phyloP scores from a whole-genome alignment of 2,888 invertebrate species.

The Helleia helle region DNA sequence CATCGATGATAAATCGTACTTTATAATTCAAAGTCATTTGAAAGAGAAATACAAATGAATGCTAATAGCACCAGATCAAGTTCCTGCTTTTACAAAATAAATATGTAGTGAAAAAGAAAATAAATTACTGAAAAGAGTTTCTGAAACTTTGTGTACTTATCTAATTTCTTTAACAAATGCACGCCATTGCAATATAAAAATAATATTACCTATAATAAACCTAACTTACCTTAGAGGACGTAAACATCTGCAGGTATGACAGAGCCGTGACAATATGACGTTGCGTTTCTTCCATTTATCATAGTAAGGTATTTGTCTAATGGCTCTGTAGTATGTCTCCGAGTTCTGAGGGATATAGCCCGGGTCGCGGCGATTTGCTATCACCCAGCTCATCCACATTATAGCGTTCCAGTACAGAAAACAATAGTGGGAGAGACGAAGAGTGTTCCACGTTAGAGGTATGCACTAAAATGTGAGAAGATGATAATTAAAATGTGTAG shows the following conservation, averaged over 20 bases:
- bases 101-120: too few species aligned
- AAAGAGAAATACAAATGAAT: too few species aligned
- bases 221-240: slow-evolving; percentile 82
- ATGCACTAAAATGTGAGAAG: slow-evolving; percentile 79
- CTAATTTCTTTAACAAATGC: too few species aligned
- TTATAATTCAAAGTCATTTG: too few species aligned
- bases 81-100: too few species aligned
- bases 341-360: slow-evolving; percentile 92
- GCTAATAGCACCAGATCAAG: too few species aligned
- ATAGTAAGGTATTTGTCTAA: slow-evolving; percentile 93
- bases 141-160: too few species aligned
- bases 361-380: slow-evolving; percentile 91
- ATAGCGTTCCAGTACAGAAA: slow-evolving; percentile 92
- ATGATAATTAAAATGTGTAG: too few species aligned
- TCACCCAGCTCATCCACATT: slow-evolving; percentile 95
- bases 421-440: slow-evolving; percentile 89
- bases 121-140: too few species aligned
- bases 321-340: slow-evolving; percentile 91
- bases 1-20: too few species aligned
- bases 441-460: slow-evolving; percentile 91
- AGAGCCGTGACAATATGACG: slow-evolving; percentile 84
- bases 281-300: slow-evolving; percentile 94
- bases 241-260: slow-evolving; percentile 92
- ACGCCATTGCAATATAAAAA: too few species aligned
- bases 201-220: too few species aligned